Evolutionary conservation across 1,140 invertebrate genomes (phyloP).

Genomic region (Plodia interpunctella): DNA sequence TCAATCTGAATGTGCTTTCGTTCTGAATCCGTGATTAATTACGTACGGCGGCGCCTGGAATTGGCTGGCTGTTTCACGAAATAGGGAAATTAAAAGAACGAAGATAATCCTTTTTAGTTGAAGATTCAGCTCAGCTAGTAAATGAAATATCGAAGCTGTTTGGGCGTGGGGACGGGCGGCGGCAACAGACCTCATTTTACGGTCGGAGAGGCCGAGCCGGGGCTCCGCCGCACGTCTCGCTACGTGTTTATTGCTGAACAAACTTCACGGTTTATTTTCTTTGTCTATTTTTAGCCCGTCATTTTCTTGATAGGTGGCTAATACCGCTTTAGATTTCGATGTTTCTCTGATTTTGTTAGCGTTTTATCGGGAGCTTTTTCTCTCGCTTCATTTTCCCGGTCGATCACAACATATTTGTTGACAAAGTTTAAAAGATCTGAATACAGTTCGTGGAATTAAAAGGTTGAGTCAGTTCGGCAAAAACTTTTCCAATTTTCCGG

Average conservation of each 20-base stretch:
- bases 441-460: background rate
- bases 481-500: constrained; percentile 4
- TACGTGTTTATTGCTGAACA: constrained; percentile 26
- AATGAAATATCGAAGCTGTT: constrained; percentile 30
- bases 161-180: constrained; percentile 11
- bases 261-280: constrained; percentile 22
- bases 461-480: background rate
- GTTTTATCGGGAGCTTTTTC: background rate
- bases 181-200: constrained; percentile 24
- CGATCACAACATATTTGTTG: no score
- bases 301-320: constrained; percentile 10
- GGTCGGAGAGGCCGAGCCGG: constrained; percentile 16
- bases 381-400: background rate
- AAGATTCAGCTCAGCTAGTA: constrained; percentile 22
- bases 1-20: no score
- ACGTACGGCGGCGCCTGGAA: no score
- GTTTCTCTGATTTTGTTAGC: background rate
- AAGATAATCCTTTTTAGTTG: constrained; percentile 19
- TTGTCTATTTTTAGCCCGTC: constrained; percentile 25
- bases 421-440: background rate
- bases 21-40: no score
- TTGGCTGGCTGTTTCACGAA: background rate
- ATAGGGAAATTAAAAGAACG: constrained; percentile 17
- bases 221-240: constrained; percentile 14
- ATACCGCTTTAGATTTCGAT: no score